Conservation (phyloP, 2,888 invertebrate species). For the Timema cristinae region DNA sequence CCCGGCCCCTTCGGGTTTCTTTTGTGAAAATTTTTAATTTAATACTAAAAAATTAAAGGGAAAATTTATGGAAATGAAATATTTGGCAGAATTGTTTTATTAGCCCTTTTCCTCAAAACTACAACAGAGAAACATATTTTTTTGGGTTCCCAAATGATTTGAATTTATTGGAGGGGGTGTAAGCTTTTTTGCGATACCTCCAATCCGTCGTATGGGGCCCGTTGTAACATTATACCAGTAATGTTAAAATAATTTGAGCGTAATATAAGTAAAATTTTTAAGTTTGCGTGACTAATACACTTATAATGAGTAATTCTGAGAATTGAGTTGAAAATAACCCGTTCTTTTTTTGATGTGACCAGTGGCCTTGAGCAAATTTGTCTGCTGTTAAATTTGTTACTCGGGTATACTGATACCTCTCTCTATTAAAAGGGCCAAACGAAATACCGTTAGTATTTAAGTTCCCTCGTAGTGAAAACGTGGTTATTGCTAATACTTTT, state of each 20-base stretch:
- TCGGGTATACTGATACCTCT: not conserved
- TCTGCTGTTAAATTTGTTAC: not conserved
- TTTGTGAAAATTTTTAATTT: too few species aligned
- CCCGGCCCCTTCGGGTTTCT: too few species aligned
- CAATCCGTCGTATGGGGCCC: not conserved
- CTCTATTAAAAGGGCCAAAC: not conserved
- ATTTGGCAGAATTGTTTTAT: too few species aligned
- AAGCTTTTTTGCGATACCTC: not conserved
- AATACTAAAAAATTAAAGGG: too few species aligned
- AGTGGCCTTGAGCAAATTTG: too few species aligned
- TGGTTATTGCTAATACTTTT: not conserved
- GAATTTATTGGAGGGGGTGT: too few species aligned
- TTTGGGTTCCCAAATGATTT: too few species aligned
- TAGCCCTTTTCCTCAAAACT: too few species aligned
- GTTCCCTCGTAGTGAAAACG: conserved; percentile 3
- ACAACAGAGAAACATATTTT: too few species aligned
- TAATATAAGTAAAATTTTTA: not conserved
- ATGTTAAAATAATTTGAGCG: not conserved
- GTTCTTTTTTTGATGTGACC: not conserved
- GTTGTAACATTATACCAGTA: not conserved
- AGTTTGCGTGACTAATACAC: not conserved
- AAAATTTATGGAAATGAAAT: too few species aligned
- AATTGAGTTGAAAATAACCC: not conserved
- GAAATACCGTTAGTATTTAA: not conserved
- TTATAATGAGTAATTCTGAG: too few species aligned